A percentile compares a stretch with the other conserved stretches of the same genome.
phyloP scores from a whole-genome alignment of 2,888 invertebrate genomes.

The Hydroisotoma schaefferi region DNA sequence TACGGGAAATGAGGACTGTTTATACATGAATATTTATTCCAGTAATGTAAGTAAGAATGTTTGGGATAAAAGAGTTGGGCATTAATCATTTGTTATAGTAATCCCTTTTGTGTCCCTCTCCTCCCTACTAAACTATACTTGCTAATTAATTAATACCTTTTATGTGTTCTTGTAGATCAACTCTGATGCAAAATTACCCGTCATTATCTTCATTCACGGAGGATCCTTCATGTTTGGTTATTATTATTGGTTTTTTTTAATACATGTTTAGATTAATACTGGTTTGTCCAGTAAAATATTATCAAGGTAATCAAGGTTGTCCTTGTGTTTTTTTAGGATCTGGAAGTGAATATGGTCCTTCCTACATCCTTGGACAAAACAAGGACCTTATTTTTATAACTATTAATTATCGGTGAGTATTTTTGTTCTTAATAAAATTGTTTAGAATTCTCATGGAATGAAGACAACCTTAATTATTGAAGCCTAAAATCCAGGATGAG shows the following conservation, averaged over 20 bases:
- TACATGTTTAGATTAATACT: neutral
- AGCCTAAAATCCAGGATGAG: too few relatives aligned
- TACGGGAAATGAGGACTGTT: constrained; percentile 37
- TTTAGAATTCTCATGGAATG: neutral
- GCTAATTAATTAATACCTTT: neutral
- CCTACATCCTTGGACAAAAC: constrained; percentile 20
- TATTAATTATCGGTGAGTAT: constrained; percentile 16
- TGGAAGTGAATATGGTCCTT: constrained; percentile 26
- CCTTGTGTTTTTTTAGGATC: neutral
- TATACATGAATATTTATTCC: constrained; percentile 30
- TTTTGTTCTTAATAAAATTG: neutral
- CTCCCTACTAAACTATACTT: too few relatives aligned
- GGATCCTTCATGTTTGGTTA: constrained; percentile 23
- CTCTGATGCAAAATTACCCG: constrained; percentile 19
- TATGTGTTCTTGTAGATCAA: constrained; percentile 15
- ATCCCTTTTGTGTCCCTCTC: too few relatives aligned
- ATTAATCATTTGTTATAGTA: too few relatives aligned
- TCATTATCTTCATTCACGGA: constrained; percentile 38
- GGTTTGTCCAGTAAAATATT: neutral
- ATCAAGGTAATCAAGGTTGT: neutral
- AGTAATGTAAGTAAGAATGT: constrained; percentile 20
- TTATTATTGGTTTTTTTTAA: neutral
- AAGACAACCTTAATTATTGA: too few relatives aligned
- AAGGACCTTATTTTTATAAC: constrained; percentile 27
- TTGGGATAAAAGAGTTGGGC: neutral